Evolutionary conservation across 64 coral and sea anemone species (phyloP), one percentile per base, ranked within the genome.

Genomic region (Astreopora myriophthalma): DNA sequence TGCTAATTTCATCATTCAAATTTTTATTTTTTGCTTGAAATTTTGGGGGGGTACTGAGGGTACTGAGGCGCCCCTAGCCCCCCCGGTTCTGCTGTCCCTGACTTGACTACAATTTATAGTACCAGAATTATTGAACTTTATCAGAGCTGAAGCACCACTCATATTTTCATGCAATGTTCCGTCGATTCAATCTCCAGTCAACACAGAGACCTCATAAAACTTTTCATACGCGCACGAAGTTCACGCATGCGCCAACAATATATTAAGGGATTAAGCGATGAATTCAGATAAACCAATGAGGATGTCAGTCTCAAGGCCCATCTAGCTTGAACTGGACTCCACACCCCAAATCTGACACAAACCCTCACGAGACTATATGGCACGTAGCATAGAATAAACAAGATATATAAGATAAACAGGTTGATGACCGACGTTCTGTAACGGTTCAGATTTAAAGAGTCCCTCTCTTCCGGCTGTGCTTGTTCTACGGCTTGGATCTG

Each of bases 191-290:
- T n/a, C n/a, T n/a, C n/a, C n/a, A 66, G 25, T 16, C 28, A 70
- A 34, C 67, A 70, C 8, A 61, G 16, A 20, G 76, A 7, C 55
- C 34, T 80, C 3, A 32, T 1, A n/a, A 80, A 80, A 31, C 51
- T 14, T 31, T 60, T 80, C 30, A 80, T 80, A 9, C 25, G 48
- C 19, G 0, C 22, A 1, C 51, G 76, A 0, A 80, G 19, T 1
- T 80, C 48, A 80, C 76, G 76, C 49, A 80, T 80, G 49, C 76
- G 76, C 76, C 76, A 80, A 35, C 76, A 80, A 29, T 60, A 80
- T 8, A 80, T 5, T 8, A 80, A 36, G 8, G 76, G 76, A 13
- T 80, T 80, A 1, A 80, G 29, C 7, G 48, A 80, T 5, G 76
- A 80, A 13, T 80, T 80, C 14, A 60, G 13, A 20, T 80, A 80